Percentiles rank a stretch among this genome's conserved stretches.
Conservation (phyloP, 2,797 vertebrate species). For the Micromesistius poutassou region DNA sequence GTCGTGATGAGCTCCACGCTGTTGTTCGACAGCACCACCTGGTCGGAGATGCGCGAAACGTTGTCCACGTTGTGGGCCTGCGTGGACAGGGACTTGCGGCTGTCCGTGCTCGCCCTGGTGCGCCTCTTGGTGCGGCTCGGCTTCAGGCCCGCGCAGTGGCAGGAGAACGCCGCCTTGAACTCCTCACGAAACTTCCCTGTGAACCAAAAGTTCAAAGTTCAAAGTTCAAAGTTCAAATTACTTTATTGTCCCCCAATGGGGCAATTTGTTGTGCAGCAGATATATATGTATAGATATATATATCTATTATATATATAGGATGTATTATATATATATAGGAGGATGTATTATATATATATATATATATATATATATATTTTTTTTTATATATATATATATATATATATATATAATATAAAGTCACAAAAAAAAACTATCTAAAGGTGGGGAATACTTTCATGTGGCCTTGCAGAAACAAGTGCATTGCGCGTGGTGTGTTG, state of each 20-base stretch:
- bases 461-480: background rate
- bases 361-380: too few species aligned
- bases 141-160: conserved; percentile 71
- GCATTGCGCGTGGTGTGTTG: too few species aligned
- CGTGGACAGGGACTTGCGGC: conserved; percentile 91
- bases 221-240: background rate
- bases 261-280: too few species aligned
- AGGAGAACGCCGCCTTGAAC: conserved; percentile 95
- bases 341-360: too few species aligned
- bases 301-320: too few species aligned
- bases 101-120: conserved; percentile 80
- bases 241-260: too few species aligned
- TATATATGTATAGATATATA: too few species aligned
- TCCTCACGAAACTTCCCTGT: conserved; percentile 94
- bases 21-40: conserved; percentile 76
- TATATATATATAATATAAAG: too few species aligned
- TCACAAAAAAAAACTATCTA: too few species aligned
- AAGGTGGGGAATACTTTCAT: background rate
- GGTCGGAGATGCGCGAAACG: conserved; percentile 85
- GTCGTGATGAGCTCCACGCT: background rate
- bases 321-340: too few species aligned
- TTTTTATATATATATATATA: too few species aligned
- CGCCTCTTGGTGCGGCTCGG: conserved; percentile 69
- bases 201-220: background rate
- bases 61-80: conserved; percentile 89